Conservation (phyloP, 2,113 vertebrate species). For the Syngnathus floridae region DNA sequence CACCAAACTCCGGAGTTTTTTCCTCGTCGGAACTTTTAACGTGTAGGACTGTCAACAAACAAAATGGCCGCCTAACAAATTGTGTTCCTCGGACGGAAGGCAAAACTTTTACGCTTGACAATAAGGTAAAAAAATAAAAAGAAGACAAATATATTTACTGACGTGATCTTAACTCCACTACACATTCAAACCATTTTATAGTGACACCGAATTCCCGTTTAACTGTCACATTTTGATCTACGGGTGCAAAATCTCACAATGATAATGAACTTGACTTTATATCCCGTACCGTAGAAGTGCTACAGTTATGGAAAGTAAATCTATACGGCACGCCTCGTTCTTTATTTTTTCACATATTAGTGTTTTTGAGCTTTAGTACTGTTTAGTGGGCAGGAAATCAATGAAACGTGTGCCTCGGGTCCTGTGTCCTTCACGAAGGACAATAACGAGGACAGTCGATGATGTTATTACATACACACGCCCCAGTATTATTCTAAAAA, state of each 20-base stretch:
- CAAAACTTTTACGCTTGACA: background rate
- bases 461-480: background rate
- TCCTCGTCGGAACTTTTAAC: slow-evolving; percentile 40
- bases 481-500: background rate
- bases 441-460: slow-evolving; percentile 1
- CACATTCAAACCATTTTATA: background rate
- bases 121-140: slow-evolving; percentile 15
- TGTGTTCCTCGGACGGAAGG: background rate
- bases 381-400: background rate
- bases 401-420: slow-evolving; percentile 2
- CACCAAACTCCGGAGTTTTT: slow-evolving; percentile 3
- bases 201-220: background rate
- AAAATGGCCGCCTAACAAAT: slow-evolving; percentile 40
- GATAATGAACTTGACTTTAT: background rate
- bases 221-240: background rate
- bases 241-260: background rate
- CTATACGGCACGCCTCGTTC: background rate
- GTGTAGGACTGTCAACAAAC: slow-evolving; percentile 57
- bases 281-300: background rate
- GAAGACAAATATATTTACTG: background rate
- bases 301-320: background rate
- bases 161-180: too few relatives aligned
- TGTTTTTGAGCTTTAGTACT: background rate
- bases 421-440: slow-evolving; percentile 1
- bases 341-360: background rate